Conservation (phyloP, 2,113 vertebrate genomes). For the Ivindomyrus marchei region DNA sequence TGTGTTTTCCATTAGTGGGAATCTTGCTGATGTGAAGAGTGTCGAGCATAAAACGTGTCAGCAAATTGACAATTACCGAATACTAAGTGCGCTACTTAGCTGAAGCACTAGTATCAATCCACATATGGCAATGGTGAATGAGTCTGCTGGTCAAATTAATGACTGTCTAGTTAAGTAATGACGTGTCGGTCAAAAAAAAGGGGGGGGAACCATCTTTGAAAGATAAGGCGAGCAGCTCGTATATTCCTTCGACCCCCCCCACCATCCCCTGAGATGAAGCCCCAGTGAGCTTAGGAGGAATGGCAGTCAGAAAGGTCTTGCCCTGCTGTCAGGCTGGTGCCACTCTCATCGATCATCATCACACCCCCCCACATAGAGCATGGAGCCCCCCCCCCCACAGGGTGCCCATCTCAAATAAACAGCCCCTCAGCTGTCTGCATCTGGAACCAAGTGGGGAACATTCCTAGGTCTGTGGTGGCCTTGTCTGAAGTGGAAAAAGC, state of each 20-base stretch:
- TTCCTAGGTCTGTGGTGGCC: constrained; percentile 62
- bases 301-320: constrained; percentile 46
- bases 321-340: constrained; percentile 49
- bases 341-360: constrained; percentile 57
- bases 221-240: constrained; percentile 25
- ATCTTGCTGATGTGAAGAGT: background rate
- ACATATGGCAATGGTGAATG: constrained; percentile 13
- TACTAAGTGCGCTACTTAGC: background rate
- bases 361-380: constrained; percentile 32
- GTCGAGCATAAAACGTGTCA: background rate
- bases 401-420: constrained; percentile 52
- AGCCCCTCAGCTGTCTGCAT: constrained; percentile 40
- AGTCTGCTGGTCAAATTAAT: constrained; percentile 19
- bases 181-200: background rate
- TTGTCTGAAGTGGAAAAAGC: constrained; percentile 58
- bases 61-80: background rate
- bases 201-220: constrained; percentile 6
- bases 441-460: constrained; percentile 43
- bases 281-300: constrained; percentile 44
- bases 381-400: constrained; percentile 36
- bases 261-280: constrained; percentile 17
- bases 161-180: background rate
- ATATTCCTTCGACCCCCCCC: constrained; percentile 22
- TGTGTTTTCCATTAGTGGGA: constrained; percentile 6
- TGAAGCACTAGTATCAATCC: constrained; percentile 18